Base-by-base conservation (phyloP, 2,888 invertebrate species). In the Geotrupes spiniger region DNA sequence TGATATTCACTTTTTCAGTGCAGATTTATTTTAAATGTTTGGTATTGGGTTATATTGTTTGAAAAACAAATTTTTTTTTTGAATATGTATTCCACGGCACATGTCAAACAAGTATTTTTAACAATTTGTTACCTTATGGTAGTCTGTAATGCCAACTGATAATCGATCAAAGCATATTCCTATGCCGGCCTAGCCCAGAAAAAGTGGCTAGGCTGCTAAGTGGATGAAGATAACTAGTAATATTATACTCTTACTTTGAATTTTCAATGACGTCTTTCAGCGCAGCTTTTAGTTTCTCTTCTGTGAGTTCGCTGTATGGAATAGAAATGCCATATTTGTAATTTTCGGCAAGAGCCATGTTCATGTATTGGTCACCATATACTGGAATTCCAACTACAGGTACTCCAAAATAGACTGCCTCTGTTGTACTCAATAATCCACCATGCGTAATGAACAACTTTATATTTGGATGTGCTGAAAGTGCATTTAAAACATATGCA, bases 391-490 rank as follows among this genome's bases (percentile, higher is more conserved):
- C 54, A 15, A 60, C 17, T 10, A 60, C 36, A 6, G 61, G 61
- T 9, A 53, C 44, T 5, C 61, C 59, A 15, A 50, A 49, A 27
- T 56, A 52, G 8, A 61, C 42, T 17, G 57, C 49, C 45, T 61
- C 61, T 11, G 48, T 57, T 1, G 54, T 57, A 42, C 61, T 59
- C 27, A 60, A 45, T 2, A 60, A 21, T 8, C 61, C 61, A 11
- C 61, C 59, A 44, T 61, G 61, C 1, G 58, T 55, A 17, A 60
- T 60, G 49, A 60, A 60, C 2, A 56, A 5, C 47, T 60, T 60
- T 8, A 61, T 38, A 36, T 61, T 61, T 1, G 53, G 53, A 44
- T 59, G 58, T 11, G 57, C 59, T 60, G 33, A 21, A 21, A 21
- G 3, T 21, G 6, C 21, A 21, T n/a, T n/a, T n/a, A n/a, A n/a